A percentile compares a stretch with the other conserved stretches of the same genome.
Evolutionary conservation across 2,888 invertebrate genomes (phyloP).

Genomic region (Aphodius sticticus): DNA sequence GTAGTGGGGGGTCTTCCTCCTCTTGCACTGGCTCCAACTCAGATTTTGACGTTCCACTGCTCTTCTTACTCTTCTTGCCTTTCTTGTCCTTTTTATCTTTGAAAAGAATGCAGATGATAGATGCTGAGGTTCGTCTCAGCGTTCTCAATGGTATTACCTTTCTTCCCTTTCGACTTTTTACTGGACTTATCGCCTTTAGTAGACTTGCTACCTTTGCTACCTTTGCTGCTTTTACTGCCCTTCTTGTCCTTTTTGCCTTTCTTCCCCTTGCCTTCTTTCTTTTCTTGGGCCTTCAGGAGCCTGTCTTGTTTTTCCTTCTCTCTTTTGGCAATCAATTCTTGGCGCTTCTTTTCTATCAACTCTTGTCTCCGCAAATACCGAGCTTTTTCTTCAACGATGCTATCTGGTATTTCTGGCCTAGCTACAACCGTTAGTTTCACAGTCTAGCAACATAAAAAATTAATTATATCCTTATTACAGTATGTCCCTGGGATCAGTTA

Average conservation of each 20-base stretch:
- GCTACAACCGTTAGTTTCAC: conserved; percentile 43
- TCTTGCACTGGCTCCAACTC: conserved; percentile 15
- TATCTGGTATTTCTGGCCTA: conserved; percentile 43
- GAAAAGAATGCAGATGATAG: background rate
- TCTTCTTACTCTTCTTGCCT: conserved; percentile 29
- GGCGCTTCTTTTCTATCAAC: conserved; percentile 38
- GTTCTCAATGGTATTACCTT: background rate
- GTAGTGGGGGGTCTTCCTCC: conserved; percentile 25
- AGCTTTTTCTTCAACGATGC: conserved; percentile 43
- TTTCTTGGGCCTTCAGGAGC: conserved; percentile 27
- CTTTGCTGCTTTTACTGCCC: conserved; percentile 23
- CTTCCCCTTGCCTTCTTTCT: conserved; percentile 29
- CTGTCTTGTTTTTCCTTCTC: conserved; percentile 33
- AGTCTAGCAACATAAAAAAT: conserved; percentile 34
- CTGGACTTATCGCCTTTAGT: conserved; percentile 7
- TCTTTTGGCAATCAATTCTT: conserved; percentile 32
- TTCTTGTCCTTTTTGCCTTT: conserved; percentile 25
- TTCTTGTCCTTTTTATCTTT: conserved; percentile 13
- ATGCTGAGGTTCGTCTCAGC: background rate
- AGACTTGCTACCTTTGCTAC: conserved; percentile 18
- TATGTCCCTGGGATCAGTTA: too few relatives aligned
- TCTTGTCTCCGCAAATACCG: conserved; percentile 38
- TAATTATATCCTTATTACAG: too few relatives aligned
- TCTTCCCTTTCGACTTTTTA: conserved; percentile 1
- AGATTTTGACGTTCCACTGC: conserved; percentile 5